Evolutionary conservation across 2,113 vertebrate genomes (phyloP).

Genomic region (Calyptomena viridis): DNA sequence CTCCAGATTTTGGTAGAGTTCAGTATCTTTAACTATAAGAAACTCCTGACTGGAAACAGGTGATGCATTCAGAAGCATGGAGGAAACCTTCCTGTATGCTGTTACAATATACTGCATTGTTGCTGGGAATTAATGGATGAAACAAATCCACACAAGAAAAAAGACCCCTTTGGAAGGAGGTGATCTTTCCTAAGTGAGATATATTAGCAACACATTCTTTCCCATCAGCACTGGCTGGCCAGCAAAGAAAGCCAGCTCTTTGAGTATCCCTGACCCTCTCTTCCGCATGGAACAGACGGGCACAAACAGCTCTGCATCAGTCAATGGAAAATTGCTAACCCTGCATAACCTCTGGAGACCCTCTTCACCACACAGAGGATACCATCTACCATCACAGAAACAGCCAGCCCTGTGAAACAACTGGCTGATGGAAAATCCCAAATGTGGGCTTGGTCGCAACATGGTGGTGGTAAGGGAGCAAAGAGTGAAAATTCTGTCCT

Average conservation of each 20-base stretch:
- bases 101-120: too few relatives aligned
- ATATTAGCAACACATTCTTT: rapidly evolving
- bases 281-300: background rate
- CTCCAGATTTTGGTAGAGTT: background rate
- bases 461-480: too few relatives aligned
- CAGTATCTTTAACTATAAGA: background rate
- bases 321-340: rapidly evolving
- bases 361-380: rapidly evolving
- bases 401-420: background rate
- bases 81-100: background rate
- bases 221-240: background rate
- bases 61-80: background rate
- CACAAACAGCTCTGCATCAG: rapidly evolving
- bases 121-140: background rate
- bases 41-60: background rate
- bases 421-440: background rate
- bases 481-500: rapidly evolving
- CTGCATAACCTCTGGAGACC: background rate
- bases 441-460: too few relatives aligned
- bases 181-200: background rate
- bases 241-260: background rate
- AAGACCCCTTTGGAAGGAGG: background rate
- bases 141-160: background rate
- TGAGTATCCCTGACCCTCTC: background rate
- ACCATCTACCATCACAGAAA: background rate